phyloP scores from a whole-genome alignment of 1,140 invertebrate genomes.

The Drosophila santomea region DNA sequence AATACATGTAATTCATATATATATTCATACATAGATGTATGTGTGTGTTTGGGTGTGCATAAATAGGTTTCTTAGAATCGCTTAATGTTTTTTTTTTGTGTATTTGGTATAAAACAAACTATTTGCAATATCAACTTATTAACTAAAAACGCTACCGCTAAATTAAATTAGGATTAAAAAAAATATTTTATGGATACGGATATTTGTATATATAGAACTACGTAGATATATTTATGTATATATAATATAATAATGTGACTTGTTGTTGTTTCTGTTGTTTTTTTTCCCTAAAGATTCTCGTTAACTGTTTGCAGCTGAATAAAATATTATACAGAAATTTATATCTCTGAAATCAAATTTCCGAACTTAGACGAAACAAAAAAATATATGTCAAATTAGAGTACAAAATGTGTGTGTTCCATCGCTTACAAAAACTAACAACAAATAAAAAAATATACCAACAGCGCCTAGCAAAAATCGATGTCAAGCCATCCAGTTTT shows the following conservation, averaged over 20 bases:
- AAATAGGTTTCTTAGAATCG: slow-evolving; percentile 59
- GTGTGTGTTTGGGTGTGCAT: slow-evolving; percentile 49
- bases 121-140: slow-evolving; percentile 44
- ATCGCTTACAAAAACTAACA: slow-evolving; percentile 76
- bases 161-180: slow-evolving; percentile 56
- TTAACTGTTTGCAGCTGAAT: slow-evolving; percentile 13
- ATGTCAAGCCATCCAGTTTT: slow-evolving; percentile 53
- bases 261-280: slow-evolving; percentile 62
- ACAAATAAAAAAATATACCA: slow-evolving; percentile 65
- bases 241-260: slow-evolving; percentile 63
- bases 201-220: slow-evolving; percentile 28
- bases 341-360: slow-evolving; percentile 37
- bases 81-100: slow-evolving; percentile 50
- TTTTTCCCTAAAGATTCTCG: slow-evolving; percentile 15
- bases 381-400: slow-evolving; percentile 15
- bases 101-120: slow-evolving; percentile 80
- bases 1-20: slow-evolving; percentile 53
- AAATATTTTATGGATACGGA: slow-evolving; percentile 32
- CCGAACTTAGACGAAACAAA: slow-evolving; percentile 18
- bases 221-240: slow-evolving; percentile 8
- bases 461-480: slow-evolving; percentile 51
- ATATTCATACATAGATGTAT: slow-evolving; percentile 48
- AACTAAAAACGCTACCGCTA: slow-evolving; percentile 67
- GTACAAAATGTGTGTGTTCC: slow-evolving; percentile 10
- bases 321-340: background rate